Percentiles rank a stretch among this genome's conserved stretches.
phyloP scores from a whole-genome alignment of 2,888 invertebrate genomes.

The Mechanitis messenoides region DNA sequence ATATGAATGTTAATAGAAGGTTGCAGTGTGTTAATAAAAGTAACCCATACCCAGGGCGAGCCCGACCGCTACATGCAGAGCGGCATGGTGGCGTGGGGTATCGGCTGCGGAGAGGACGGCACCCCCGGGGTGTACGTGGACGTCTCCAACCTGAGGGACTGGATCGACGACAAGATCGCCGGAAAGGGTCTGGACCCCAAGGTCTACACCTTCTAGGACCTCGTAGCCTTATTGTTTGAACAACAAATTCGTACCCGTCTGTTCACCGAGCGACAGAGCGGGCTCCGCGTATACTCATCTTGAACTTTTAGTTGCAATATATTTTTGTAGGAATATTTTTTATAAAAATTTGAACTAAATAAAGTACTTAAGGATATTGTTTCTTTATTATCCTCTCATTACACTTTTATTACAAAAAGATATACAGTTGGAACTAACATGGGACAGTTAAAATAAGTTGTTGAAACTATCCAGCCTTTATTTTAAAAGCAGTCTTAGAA shows the following conservation, averaged over 20 bases:
- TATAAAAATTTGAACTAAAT: not conserved
- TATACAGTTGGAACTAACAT: too few relatives aligned
- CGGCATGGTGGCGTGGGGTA: slow-evolving; percentile 85
- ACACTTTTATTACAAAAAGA: not conserved
- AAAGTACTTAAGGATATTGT: not conserved
- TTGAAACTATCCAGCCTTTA: too few relatives aligned
- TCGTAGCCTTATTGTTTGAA: not conserved
- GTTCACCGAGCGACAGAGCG: not conserved
- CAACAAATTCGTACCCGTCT: not conserved
- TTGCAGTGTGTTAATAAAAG: not conserved
- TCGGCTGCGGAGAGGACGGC: slow-evolving; percentile 38
- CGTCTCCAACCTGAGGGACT: slow-evolving; percentile 14
- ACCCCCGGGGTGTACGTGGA: slow-evolving; percentile 20
- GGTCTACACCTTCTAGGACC: slow-evolving; percentile 5
- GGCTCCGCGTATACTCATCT: not conserved
- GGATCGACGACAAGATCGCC: slow-evolving; percentile 21
- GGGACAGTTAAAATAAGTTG: too few relatives aligned
- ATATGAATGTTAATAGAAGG: too few relatives aligned
- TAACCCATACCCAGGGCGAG: slow-evolving; percentile 27
- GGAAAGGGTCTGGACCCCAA: slow-evolving; percentile 13
- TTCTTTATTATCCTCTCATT: not conserved
- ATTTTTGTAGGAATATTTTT: not conserved
- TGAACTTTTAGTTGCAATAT: not conserved
- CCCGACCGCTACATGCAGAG: slow-evolving; percentile 33
- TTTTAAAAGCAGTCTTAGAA: too few relatives aligned